A percentile compares a stretch with the other conserved stretches of the same genome.
These are phyloP conservation scores for Minunthozetes semirufus DNA, from an alignment of 2,888 invertebrate species.

Conservation along the genomic window DNA sequence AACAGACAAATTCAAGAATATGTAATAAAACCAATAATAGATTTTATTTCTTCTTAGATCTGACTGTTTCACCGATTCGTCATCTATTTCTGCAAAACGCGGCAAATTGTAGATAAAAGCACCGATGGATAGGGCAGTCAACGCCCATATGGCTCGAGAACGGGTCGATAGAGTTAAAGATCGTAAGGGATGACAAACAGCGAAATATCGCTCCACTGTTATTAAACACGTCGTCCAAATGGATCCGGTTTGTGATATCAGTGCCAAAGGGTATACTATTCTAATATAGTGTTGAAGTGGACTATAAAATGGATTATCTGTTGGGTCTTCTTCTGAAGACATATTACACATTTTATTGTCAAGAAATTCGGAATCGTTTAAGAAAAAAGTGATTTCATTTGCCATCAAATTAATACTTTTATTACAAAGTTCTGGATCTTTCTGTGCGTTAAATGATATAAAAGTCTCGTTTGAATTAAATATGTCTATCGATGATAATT, in stretches of 20 bases:
- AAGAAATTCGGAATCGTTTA: slow-evolving; percentile 4
- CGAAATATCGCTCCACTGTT: slow-evolving; percentile 82
- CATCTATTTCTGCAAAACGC: slow-evolving; percentile 52
- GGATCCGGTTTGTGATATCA: slow-evolving; percentile 76
- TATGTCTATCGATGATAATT: background rate
- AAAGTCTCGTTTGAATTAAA: background rate
- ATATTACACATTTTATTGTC: slow-evolving; percentile 2
- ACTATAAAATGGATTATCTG: background rate
- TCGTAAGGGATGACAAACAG: slow-evolving; percentile 64
- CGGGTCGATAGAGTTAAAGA: slow-evolving; percentile 87
- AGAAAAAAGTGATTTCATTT: background rate
- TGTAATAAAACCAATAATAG: slow-evolving; percentile 75
- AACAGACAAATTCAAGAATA: slow-evolving; percentile 87
- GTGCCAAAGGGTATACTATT: slow-evolving; percentile 71
- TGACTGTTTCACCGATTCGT: slow-evolving; percentile 54
- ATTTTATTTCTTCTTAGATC: slow-evolving; percentile 60
- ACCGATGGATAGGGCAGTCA: slow-evolving; percentile 69
- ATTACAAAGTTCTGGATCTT: background rate
- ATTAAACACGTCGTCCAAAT: slow-evolving; percentile 70
- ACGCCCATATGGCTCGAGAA: slow-evolving; percentile 73
- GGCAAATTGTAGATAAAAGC: slow-evolving; percentile 79
- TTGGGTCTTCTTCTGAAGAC: background rate
- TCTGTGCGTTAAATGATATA: background rate
- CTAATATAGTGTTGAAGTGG: slow-evolving; percentile 48
- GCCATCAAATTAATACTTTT: background rate